Evolutionary conservation across 2,888 invertebrate genomes (phyloP).

Genomic region (Melitaea athalia): DNA sequence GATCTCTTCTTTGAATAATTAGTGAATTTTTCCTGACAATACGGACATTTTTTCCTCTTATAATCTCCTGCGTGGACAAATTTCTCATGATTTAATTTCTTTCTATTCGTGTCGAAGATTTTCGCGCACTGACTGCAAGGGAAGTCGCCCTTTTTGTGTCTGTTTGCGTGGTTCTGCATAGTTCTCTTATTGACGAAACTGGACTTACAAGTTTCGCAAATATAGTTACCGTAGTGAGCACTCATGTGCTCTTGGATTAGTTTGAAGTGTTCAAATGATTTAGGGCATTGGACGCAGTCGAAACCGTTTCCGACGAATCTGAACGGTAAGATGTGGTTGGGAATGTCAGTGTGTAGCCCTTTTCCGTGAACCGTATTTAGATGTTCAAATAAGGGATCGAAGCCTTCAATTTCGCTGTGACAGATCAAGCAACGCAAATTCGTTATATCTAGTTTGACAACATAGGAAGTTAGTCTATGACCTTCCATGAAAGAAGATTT

Average conservation of each 20-base stretch:
- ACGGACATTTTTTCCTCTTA: slow-evolving; percentile 50
- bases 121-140: slow-evolving; percentile 64
- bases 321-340: slow-evolving; percentile 55
- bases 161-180: slow-evolving; percentile 40
- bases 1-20: slow-evolving; percentile 48
- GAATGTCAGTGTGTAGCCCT: slow-evolving; percentile 44
- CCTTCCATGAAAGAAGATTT: slow-evolving; percentile 49
- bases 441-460: slow-evolving; percentile 59
- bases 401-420: slow-evolving; percentile 28
- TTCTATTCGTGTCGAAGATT: slow-evolving; percentile 59
- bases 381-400: slow-evolving; percentile 39
- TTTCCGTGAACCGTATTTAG: slow-evolving; percentile 41
- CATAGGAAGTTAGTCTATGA: slow-evolving; percentile 51
- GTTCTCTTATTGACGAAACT: slow-evolving; percentile 50
- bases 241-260: slow-evolving; percentile 52
- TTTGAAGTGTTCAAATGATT: slow-evolving; percentile 44
- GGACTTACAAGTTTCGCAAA: slow-evolving; percentile 49
- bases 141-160: slow-evolving; percentile 49
- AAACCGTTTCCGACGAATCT: slow-evolving; percentile 48
- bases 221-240: slow-evolving; percentile 51
- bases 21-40: slow-evolving; percentile 53
- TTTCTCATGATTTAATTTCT: slow-evolving; percentile 62
- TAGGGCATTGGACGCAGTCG: slow-evolving; percentile 44
- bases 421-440: slow-evolving; percentile 41
- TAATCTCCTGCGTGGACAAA: slow-evolving; percentile 60